Percentiles rank a stretch among this genome's conserved stretches.
Conservation (phyloP, 2,888 invertebrate genomes). For the Metalampra italica region DNA sequence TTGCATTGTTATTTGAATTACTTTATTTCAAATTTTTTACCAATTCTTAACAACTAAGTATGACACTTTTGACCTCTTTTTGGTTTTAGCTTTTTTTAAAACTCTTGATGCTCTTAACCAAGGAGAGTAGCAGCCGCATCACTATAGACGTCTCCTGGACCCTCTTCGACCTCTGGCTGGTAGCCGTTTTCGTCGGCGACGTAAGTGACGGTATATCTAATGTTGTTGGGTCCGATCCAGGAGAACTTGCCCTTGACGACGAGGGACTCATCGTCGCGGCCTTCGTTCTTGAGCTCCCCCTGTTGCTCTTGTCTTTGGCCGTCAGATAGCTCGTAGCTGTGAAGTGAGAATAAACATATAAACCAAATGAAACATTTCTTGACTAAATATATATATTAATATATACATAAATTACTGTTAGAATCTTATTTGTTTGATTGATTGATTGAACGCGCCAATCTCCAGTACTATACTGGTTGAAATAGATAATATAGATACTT, state of each 20-base stretch:
- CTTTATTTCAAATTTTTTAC: too few relatives aligned
- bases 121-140: constrained; percentile 29
- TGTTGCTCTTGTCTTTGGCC: constrained; percentile 57
- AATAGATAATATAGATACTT: too few relatives aligned
- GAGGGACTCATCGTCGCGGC: constrained; percentile 11
- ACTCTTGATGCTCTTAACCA: too few relatives aligned
- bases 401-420: too few relatives aligned
- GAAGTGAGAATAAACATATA: constrained; percentile 6
- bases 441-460: too few relatives aligned
- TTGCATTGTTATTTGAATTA: too few relatives aligned
- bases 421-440: too few relatives aligned
- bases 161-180: constrained; percentile 44
- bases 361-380: neutral
- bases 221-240: constrained; percentile 60
- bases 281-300: constrained; percentile 44
- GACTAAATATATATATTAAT: constrained; percentile 2
- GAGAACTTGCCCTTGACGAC: constrained; percentile 60
- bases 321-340: constrained; percentile 61
- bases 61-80: too few relatives aligned
- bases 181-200: constrained; percentile 54
- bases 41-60: too few relatives aligned
- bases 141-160: constrained; percentile 38
- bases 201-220: constrained; percentile 72
- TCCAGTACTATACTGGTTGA: too few relatives aligned
- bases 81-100: too few relatives aligned